Conservation (phyloP, 2,888 invertebrate genomes). For the Plutella xylostella region DNA sequence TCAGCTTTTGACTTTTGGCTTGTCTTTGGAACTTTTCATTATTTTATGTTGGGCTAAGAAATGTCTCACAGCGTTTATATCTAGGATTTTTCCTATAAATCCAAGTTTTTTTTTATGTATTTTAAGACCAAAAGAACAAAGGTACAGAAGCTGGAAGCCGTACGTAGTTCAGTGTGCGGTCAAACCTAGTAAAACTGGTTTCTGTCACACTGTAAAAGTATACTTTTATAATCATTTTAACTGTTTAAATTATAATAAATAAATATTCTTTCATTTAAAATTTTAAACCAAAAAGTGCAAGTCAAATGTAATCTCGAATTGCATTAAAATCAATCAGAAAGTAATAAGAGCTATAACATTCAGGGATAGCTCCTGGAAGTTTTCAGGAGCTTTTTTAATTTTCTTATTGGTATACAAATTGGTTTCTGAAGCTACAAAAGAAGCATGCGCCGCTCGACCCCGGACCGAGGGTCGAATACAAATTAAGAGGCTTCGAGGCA, state of each 20-base stretch:
- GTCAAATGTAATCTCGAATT: not conserved
- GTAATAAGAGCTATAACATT: not conserved
- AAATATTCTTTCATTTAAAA: not conserved
- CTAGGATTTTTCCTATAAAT: too few species aligned
- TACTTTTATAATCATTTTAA: too few species aligned
- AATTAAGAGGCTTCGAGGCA: slow-evolving; percentile 57
- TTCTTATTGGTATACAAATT: slow-evolving; percentile 60
- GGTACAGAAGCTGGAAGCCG: too few species aligned
- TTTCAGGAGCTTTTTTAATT: slow-evolving; percentile 51
- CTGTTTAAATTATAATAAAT: too few species aligned
- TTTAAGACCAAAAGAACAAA: too few species aligned
- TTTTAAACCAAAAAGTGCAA: not conserved
- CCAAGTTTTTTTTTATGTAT: too few species aligned
- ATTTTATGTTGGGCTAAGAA: too few species aligned
- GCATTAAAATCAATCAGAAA: not conserved
- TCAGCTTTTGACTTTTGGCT: not conserved
- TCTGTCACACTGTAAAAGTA: too few species aligned
- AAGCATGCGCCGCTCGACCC: slow-evolving; percentile 44
- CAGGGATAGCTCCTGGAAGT: slow-evolving; percentile 21
- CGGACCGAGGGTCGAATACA: slow-evolving; percentile 54
- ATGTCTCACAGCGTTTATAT: too few species aligned
- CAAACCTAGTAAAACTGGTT: too few species aligned
- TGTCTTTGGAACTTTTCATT: not conserved
- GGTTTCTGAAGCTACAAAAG: slow-evolving; percentile 59
- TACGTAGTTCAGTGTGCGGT: too few species aligned